These are phyloP conservation scores for Rotaria macrura DNA, from an alignment of 2,888 invertebrate species.

Conservation along the genomic window DNA sequence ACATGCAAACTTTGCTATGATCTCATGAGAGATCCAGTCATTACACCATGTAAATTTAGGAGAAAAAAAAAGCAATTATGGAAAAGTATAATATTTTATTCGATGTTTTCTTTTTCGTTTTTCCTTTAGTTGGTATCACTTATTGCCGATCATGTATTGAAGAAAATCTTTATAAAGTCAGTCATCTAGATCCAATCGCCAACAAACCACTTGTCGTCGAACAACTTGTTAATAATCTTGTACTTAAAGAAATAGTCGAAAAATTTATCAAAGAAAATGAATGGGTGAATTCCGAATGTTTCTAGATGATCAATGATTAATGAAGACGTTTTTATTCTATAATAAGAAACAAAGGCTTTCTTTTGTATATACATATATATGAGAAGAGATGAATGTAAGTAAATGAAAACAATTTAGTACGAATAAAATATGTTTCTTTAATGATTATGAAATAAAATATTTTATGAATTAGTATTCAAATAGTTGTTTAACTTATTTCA, in stretches of 20 bases:
- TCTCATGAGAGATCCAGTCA: conserved; percentile 89
- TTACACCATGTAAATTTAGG: conserved; percentile 68
- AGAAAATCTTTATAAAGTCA: conserved; percentile 90
- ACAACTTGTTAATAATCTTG: conserved; percentile 90
- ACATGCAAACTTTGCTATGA: conserved; percentile 99
- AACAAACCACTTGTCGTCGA: conserved; percentile 84
- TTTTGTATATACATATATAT: background rate
- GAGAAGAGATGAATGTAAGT: background rate
- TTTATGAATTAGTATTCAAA: background rate
- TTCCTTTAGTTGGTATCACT: conserved; percentile 68
- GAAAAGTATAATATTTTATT: no score
- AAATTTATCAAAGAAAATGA: conserved; percentile 62
- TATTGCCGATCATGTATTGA: conserved; percentile 96
- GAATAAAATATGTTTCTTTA: background rate
- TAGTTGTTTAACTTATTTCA: no score
- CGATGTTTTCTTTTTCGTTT: no score
- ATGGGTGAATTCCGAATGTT: background rate
- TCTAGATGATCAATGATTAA: background rate
- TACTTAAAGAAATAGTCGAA: conserved; percentile 98
- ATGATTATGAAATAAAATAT: background rate
- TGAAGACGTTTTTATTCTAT: background rate
- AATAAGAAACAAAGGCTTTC: background rate
- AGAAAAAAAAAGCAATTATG: background rate
- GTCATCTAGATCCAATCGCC: conserved; percentile 98
- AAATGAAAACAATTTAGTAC: background rate